Evolutionary conservation across 2,888 invertebrate genomes (phyloP).

Genomic region (Poecilobothrus nobilitatus): DNA sequence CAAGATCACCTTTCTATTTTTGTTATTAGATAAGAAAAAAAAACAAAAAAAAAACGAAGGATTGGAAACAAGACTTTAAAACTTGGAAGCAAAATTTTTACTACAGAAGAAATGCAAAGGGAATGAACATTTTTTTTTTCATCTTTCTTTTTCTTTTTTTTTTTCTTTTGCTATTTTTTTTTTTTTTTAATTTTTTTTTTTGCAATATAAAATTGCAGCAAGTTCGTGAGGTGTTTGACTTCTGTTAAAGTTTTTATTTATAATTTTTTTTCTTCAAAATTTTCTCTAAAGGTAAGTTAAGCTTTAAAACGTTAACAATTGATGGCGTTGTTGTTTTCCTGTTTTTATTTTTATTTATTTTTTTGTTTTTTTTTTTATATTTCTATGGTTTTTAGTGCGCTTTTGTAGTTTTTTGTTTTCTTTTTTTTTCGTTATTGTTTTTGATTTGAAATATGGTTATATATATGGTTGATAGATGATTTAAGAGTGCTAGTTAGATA

Average conservation of each 20-base stretch:
- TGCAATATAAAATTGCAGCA: neutral
- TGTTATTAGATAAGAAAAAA: neutral
- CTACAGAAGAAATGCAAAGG: neutral
- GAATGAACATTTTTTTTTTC: neutral
- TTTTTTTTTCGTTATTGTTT: no score
- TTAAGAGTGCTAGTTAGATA: no score
- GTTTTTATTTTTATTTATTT: neutral
- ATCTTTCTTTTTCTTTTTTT: no score
- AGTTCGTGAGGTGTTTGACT: slow-evolving; percentile 4
- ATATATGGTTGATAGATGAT: no score
- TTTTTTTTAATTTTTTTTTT: neutral
- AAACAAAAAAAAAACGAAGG: neutral
- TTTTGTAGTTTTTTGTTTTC: no score
- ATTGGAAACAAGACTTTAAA: neutral
- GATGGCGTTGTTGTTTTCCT: neutral
- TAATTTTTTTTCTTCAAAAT: no score
- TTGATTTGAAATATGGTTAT: no score
- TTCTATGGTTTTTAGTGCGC: no score
- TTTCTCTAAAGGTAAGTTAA: neutral
- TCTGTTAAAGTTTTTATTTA: neutral
- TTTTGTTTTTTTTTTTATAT: no score
- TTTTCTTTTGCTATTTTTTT: neutral
- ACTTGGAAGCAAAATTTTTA: neutral
- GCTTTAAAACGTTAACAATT: neutral
- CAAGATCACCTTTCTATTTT: slow-evolving; percentile 1